Evolutionary conservation across 2,113 vertebrate genomes (phyloP), one percentile per base, ranked within the genome.

Genomic region (Taurulus bubalis): DNA sequence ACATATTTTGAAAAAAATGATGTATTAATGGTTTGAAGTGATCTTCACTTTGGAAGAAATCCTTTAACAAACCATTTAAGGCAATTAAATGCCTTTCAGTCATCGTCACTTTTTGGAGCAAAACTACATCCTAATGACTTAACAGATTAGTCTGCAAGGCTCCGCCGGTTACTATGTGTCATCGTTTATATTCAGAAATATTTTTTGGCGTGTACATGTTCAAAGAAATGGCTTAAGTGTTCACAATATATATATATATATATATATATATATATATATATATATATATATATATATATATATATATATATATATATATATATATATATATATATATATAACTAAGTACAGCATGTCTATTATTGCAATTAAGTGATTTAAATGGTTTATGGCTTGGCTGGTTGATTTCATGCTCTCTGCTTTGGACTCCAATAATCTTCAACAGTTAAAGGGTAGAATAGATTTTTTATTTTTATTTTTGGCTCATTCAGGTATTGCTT

Each of bases 11-110:
- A 22, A 55, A 56, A 2, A 47, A 2, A 22, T 70, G 32, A 6
- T 65, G 38, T 58, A 32, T 49, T 49, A 49, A 59, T 34, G 6
- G 14, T 28, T 76, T 67, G 30, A 47, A 69, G 58, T 63, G 53
- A 55, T 22, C 3, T 75, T 80, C 22, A n/a, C 38, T 76, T 79
- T 51, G 24, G 22, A 68, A 55, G 51, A 56, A 77, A 81, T n/a
- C 8, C 4, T 56, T 38, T 24, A 60, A 67, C 58, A 59, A 59
- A 71, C 1, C 18, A 45, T 55, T 8, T n/a, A 6, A 20, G 20
- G 32, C 26, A 60, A 60, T 67, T 53, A 40, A 49, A 59, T n/a
- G 34, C 2, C 55, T 62, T 26, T 69, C 42, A 53, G 26, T 62
- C 36, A 30, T 60, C 16, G 24, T 3, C 18, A 74, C 53, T 8